Evolutionary conservation across 2,888 invertebrate genomes (phyloP), one percentile per base, ranked within the genome.

Genomic region (Campoplex nolae): DNA sequence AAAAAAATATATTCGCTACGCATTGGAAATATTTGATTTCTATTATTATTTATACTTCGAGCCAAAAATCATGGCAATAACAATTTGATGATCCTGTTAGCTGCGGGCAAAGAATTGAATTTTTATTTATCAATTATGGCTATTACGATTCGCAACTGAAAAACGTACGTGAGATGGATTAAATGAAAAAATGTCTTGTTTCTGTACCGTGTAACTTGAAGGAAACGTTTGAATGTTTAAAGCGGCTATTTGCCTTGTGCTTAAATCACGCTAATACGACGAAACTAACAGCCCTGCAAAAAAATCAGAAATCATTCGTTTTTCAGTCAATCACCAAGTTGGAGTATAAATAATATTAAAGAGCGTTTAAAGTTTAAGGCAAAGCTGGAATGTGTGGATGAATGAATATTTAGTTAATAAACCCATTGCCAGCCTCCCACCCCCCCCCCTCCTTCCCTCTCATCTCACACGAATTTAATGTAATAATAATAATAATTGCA

Each of bases 401-500:
- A 84, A 88, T 88, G 88, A 88, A 89, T 58, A 88, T 88, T 83
- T 89, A 89, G 90, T 90, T 90, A 88, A 91, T 88, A 89, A 80
- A 83, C 86, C 82, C 84, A 89, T 88, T 87, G 83, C 89, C 88
- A 81, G 85, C 85, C 89, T 88, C 82, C 88, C 48, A 16, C 48
- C 48, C 18, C 88, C 48, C 48, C 48, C 48, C 18, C 88, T 88
- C 81, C 86, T 84, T 88, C 87, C 80, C 28, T 32, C 28, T 62
- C 32, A 16, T 32, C 32, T 62, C 62, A 48, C 23, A 90, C 90
- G 88, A 86, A 90, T 89, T 67, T 89, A 91, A 90, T 90, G 90
- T 91, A 92, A 90, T 90, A 85, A 89, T 89, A 71, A 38, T 38
- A 38, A 88, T 89, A 85, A 89, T 89, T 90, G 92, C 88, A 90